Percentiles rank a stretch among this genome's conserved stretches.
These are phyloP conservation scores for Aphelinus atriplicis DNA, from an alignment of 1,140 invertebrate genomes.

Conservation along the genomic window DNA sequence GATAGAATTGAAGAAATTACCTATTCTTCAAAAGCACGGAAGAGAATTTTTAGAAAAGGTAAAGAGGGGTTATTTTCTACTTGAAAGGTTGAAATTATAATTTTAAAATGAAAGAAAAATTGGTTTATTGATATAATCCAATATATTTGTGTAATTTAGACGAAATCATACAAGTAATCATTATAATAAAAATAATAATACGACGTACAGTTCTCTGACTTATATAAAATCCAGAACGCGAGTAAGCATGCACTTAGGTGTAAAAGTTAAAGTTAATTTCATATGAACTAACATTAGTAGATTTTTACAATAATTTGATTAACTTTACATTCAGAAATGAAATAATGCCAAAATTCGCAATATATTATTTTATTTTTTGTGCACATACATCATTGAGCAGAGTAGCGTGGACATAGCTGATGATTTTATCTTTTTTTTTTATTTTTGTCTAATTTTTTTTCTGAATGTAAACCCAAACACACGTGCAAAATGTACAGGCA, in stretches of 20 bases:
- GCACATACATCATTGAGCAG: conserved; percentile 23
- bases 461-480: conserved; percentile 36
- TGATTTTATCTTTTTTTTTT: conserved; percentile 11
- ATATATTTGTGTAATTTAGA: no score
- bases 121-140: no score
- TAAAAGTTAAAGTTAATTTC: conserved; percentile 33
- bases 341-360: conserved; percentile 1
- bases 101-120: no score
- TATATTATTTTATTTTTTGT: conserved; percentile 19
- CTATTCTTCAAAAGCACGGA: no score
- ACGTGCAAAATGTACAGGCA: conserved; percentile 40
- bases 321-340: conserved; percentile 38
- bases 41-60: no score
- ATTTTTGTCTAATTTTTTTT: conserved; percentile 12
- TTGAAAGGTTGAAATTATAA: no score
- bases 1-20: no score
- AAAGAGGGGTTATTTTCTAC: no score
- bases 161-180: conserved; percentile 17
- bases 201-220: conserved; percentile 33
- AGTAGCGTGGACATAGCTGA: neutral
- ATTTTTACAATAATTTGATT: conserved; percentile 36
- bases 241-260: conserved; percentile 36
- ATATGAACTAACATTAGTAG: conserved; percentile 39
- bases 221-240: conserved; percentile 42
- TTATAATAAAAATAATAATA: conserved; percentile 39